Evolutionary conservation across 2,888 invertebrate genomes (phyloP).

Genomic region (Tachina grossa): DNA sequence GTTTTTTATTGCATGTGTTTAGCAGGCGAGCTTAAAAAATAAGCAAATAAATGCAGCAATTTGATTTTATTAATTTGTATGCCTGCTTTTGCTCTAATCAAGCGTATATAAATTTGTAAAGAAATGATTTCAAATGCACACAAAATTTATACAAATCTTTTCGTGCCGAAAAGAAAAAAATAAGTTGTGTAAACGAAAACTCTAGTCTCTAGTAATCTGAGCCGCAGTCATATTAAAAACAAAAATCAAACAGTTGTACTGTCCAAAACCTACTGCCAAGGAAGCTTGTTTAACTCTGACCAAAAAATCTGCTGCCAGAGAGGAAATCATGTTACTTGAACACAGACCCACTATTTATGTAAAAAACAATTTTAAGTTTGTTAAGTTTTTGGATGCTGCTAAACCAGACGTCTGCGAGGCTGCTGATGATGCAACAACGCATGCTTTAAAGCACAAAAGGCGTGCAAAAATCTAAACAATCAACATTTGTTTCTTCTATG

Average conservation of each 20-base stretch:
- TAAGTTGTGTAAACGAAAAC: slow-evolving; percentile 44
- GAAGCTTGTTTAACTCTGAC: slow-evolving; percentile 32
- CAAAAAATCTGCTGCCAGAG: slow-evolving; percentile 37
- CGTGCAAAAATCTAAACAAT: slow-evolving; percentile 66
- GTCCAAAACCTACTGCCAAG: slow-evolving; percentile 40
- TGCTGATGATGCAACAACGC: slow-evolving; percentile 68
- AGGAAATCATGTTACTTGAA: slow-evolving; percentile 55
- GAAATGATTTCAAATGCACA: slow-evolving; percentile 63
- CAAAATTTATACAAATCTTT: slow-evolving; percentile 27
- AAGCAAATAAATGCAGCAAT: slow-evolving; percentile 65
- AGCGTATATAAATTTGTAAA: slow-evolving; percentile 60
- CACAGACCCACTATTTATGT: slow-evolving; percentile 49
- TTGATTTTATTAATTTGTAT: slow-evolving; percentile 70
- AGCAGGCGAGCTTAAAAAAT: background rate
- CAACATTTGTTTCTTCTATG: slow-evolving; percentile 57
- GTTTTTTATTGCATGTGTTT: slow-evolving; percentile 12
- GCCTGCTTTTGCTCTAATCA: slow-evolving; percentile 54
- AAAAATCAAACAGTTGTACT: slow-evolving; percentile 34
- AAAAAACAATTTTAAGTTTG: background rate
- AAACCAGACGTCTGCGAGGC: slow-evolving; percentile 36
- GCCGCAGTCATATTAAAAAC: slow-evolving; percentile 52
- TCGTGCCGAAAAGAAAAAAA: slow-evolving; percentile 39
- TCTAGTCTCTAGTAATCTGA: slow-evolving; percentile 63
- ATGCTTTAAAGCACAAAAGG: slow-evolving; percentile 67
- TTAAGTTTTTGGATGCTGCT: slow-evolving; percentile 28